Evolutionary conservation across 30 jellyfish, hydroid and myxozoan species (phyloP).

Genomic region (Hydractinia symbiolongicarpus): DNA sequence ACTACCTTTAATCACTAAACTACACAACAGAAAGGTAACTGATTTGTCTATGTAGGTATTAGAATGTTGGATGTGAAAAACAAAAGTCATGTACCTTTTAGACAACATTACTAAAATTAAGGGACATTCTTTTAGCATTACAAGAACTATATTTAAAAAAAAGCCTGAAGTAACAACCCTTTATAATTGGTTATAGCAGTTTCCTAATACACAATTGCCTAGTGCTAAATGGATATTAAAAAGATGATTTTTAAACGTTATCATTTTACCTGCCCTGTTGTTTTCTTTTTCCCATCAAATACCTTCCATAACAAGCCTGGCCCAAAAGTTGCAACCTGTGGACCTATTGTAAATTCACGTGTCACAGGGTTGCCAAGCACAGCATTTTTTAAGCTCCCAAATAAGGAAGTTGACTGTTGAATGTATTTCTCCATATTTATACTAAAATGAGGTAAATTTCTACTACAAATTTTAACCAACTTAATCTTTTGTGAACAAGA

Average conservation of each 20-base stretch:
- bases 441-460: not conserved
- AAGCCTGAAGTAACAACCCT: too few relatives aligned
- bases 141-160: too few relatives aligned
- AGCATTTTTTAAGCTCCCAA: constrained; percentile 89
- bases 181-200: too few relatives aligned
- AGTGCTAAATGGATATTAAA: not conserved
- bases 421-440: constrained; percentile 55
- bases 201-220: too few relatives aligned
- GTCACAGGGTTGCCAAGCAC: constrained; percentile 93
- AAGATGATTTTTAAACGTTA: not conserved
- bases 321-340: constrained; percentile 84
- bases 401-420: constrained; percentile 60
- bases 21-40: not conserved
- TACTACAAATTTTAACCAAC: not conserved
- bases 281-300: constrained; percentile 82
- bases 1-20: not conserved
- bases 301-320: constrained; percentile 87
- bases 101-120: too few relatives aligned
- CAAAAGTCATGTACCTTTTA: too few relatives aligned
- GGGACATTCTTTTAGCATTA: too few relatives aligned
- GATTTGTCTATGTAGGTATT: too few relatives aligned
- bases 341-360: constrained; percentile 72
- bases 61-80: too few relatives aligned
- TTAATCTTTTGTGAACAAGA: too few relatives aligned
- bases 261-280: constrained; percentile 76